These are phyloP conservation scores for Morbakka virulenta DNA, from an alignment of 30 jellyfish, hydroid and myxozoan genomes.

Conservation along the genomic window DNA sequence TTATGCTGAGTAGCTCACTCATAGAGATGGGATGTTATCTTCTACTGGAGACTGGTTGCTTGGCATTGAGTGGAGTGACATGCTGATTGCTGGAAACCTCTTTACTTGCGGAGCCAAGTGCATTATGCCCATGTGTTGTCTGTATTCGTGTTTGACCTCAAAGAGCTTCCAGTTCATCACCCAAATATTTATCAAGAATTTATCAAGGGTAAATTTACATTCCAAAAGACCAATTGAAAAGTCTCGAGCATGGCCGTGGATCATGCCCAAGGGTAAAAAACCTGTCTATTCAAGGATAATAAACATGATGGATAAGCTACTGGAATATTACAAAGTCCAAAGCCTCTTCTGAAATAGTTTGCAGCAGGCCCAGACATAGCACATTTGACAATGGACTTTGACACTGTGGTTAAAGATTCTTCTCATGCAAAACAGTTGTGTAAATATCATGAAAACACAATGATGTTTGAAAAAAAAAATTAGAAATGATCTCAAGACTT, in stretches of 20 bases:
- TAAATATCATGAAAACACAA: too few relatives aligned
- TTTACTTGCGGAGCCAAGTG: slow-evolving; percentile 36
- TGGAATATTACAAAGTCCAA: too few relatives aligned
- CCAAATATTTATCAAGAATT: slow-evolving; percentile 6
- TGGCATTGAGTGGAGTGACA: slow-evolving; percentile 69
- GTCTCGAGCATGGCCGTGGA: background rate
- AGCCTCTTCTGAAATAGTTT: too few relatives aligned
- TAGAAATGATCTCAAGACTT: too few relatives aligned
- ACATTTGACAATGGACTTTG: too few relatives aligned
- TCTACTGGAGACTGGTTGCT: slow-evolving; percentile 63
- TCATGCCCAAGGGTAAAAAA: background rate
- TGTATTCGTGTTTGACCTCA: slow-evolving; percentile 11
- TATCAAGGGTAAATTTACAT: slow-evolving; percentile 19
- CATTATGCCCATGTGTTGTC: slow-evolving; percentile 41
- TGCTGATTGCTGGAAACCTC: slow-evolving; percentile 21
- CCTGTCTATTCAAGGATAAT: too few relatives aligned
- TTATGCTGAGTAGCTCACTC: slow-evolving; percentile 57
- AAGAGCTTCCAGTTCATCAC: slow-evolving; percentile 17
- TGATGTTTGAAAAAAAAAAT: too few relatives aligned
- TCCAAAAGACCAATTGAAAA: slow-evolving; percentile 20
- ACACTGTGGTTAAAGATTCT: too few relatives aligned
- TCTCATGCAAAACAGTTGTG: too few relatives aligned
- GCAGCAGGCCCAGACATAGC: too few relatives aligned
- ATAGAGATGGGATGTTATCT: slow-evolving; percentile 48
- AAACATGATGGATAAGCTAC: too few relatives aligned